Conservation (phyloP, 2,113 vertebrate genomes). For the Dolichotis patagonum region DNA sequence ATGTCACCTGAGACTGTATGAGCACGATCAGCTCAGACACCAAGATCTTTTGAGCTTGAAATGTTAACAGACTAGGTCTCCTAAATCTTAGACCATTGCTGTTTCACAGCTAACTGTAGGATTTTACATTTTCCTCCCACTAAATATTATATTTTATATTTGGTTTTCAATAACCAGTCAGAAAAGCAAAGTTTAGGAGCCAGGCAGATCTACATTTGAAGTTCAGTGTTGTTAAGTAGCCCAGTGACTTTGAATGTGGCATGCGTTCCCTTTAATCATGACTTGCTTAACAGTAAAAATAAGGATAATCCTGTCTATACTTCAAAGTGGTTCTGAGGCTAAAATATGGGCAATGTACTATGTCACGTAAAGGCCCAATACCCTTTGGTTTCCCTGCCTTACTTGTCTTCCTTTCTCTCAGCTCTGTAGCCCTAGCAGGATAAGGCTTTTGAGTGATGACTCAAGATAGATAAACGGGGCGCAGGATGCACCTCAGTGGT, state of each 20-base stretch:
- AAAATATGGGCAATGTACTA: background rate
- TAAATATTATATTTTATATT: constrained; percentile 3
- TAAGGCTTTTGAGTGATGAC: background rate
- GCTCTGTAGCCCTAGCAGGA: background rate
- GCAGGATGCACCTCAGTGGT: background rate
- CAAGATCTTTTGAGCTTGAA: background rate
- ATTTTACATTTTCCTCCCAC: background rate
- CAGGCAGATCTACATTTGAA: background rate
- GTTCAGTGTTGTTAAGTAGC: background rate
- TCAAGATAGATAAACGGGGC: background rate
- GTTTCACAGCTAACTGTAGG: background rate
- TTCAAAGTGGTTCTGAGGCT: background rate
- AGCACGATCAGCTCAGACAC: background rate
- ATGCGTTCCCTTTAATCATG: background rate
- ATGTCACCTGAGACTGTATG: background rate
- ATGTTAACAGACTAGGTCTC: background rate
- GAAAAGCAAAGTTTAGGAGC: background rate
- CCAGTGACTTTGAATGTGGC: background rate
- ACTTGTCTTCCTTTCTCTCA: constrained; percentile 12
- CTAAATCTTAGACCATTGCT: background rate
- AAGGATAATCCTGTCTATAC: background rate
- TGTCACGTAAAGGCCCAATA: background rate
- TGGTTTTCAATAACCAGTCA: background rate
- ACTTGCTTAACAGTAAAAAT: constrained; percentile 16
- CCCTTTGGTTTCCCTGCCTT: background rate